A percentile compares a stretch with the other conserved stretches of the same genome.
These are phyloP conservation scores for cattle (Bos taurus) DNA, from an alignment of 2,113 vertebrate species.

Conservation along the genomic window ARS-UCD2.0 NC_037339.1:15447001-15447500, in stretches of 20 bases:
- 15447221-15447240: neutral
- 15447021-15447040: neutral
- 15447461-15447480: neutral
- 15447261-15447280: neutral
- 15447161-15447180: neutral
- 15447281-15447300: rapidly evolving
- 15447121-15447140: constrained; percentile 3
- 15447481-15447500: neutral
- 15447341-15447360: neutral
- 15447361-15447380: neutral
- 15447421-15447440: neutral
- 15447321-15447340: neutral
- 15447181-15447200: neutral
- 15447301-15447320: rapidly evolving
- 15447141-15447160: neutral
- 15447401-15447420: neutral
- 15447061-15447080: neutral
- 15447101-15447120: constrained; percentile 10
- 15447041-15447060: neutral
- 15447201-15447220: neutral
- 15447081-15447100: neutral
- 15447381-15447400: no score
- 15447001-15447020: neutral
- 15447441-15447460: neutral
- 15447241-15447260: neutral